phyloP scores from a whole-genome alignment of 2,113 vertebrate genomes.

The Protobothrops mucrosquamatus region DNA sequence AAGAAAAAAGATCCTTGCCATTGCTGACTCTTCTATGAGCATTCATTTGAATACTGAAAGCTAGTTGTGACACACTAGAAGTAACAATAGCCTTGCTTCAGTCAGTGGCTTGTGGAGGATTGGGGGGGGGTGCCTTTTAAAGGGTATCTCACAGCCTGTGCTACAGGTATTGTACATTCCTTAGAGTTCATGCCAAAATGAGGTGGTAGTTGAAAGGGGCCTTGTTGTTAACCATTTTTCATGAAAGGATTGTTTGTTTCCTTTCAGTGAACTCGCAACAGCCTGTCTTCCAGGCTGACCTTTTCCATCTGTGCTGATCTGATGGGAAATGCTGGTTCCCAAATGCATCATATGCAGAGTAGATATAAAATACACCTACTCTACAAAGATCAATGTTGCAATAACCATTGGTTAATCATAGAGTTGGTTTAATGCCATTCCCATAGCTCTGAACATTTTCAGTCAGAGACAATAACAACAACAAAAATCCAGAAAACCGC shows the following conservation, averaged over 20 bases:
- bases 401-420: not conserved
- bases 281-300: not conserved
- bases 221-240: not conserved
- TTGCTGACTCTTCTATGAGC: not conserved
- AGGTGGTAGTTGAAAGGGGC: not conserved
- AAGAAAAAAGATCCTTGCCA: not conserved
- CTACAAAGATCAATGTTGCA: not conserved
- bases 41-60: not conserved
- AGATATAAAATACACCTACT: not conserved
- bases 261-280: not conserved
- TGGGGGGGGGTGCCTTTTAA: not conserved
- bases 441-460: not conserved
- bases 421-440: not conserved
- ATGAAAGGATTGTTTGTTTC: constrained; percentile 18
- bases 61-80: constrained; percentile 1
- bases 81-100: not conserved
- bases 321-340: not conserved
- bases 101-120: not conserved
- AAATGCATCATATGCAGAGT: not conserved
- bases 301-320: not conserved
- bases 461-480: too few relatives aligned
- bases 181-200: not conserved
- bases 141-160: not conserved
- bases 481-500: too few relatives aligned
- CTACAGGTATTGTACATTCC: constrained; percentile 5